A percentile compares a stretch with the other conserved stretches of the same genome.
Evolutionary conservation across 2,113 vertebrate genomes (phyloP).

Genomic region (Fulica atra): DNA sequence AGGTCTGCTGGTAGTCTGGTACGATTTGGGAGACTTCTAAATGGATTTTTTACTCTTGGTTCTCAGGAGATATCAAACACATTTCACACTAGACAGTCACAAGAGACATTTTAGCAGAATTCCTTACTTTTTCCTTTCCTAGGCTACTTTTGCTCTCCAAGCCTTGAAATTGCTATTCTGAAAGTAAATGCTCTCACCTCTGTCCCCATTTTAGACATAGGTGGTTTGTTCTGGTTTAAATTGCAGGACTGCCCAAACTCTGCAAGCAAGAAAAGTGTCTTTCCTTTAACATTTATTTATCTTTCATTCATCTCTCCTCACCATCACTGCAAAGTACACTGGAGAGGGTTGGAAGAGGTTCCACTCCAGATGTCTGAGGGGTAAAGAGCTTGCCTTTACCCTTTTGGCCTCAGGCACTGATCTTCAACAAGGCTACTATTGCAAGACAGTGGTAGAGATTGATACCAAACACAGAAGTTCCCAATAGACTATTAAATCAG

Average conservation of each 20-base stretch:
- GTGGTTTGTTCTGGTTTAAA: not conserved
- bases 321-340: not conserved
- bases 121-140: not conserved
- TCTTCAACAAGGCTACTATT: not conserved
- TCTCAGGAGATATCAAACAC: not conserved
- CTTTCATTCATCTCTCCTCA: not conserved
- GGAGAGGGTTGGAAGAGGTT: not conserved
- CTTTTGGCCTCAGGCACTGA: not conserved
- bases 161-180: not conserved
- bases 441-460: not conserved
- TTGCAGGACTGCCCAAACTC: not conserved
- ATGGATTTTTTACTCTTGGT: not conserved
- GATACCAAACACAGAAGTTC: not conserved
- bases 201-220: not conserved
- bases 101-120: not conserved
- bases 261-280: not conserved
- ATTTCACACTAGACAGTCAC: not conserved
- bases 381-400: not conserved
- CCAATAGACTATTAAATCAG: not conserved
- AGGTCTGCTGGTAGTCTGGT: not conserved
- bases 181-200: not conserved
- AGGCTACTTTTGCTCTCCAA: not conserved
- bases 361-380: not conserved
- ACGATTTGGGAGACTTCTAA: not conserved
- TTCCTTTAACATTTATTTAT: not conserved